Percentiles rank a stretch among this genome's conserved stretches.
phyloP scores from a whole-genome alignment of 2,113 vertebrate species.

The Alligator sinensis region DNA sequence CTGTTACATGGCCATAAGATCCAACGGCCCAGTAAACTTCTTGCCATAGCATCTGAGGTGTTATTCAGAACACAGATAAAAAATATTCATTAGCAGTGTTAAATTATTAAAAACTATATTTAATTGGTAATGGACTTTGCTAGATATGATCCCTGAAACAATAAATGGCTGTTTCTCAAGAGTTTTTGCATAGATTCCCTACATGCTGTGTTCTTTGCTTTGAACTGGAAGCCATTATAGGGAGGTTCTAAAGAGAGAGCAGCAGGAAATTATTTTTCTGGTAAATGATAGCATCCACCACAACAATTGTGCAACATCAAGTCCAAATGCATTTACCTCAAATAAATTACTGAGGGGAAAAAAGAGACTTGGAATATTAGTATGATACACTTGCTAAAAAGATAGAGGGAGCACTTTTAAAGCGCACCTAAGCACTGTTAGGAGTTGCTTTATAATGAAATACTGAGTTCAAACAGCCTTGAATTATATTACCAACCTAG shows the following conservation, averaged over 20 bases:
- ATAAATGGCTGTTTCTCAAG: background rate
- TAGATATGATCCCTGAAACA: slow-evolving; percentile 13
- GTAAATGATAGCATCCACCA: background rate
- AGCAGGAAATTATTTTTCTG: background rate
- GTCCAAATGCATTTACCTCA: background rate
- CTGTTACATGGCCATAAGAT: background rate
- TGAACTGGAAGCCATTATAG: slow-evolving; percentile 51
- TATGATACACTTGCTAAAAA: background rate
- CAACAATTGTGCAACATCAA: background rate
- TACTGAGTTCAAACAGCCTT: slow-evolving; percentile 21
- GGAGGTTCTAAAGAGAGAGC: slow-evolving; percentile 33
- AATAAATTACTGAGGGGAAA: background rate
- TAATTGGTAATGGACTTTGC: background rate
- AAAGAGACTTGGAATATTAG: background rate
- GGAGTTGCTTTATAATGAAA: slow-evolving; percentile 1
- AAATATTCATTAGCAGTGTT: background rate
- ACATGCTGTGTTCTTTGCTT: background rate
- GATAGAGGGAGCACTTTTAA: background rate
- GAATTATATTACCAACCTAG: background rate
- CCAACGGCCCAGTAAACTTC: background rate
- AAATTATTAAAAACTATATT: background rate
- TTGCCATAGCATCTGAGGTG: background rate
- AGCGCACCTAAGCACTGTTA: background rate
- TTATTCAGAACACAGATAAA: background rate
- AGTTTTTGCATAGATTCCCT: background rate